Evolutionary conservation across 2,797 vertebrate genomes (phyloP).

Genomic region (Leptatherina wallacei): DNA sequence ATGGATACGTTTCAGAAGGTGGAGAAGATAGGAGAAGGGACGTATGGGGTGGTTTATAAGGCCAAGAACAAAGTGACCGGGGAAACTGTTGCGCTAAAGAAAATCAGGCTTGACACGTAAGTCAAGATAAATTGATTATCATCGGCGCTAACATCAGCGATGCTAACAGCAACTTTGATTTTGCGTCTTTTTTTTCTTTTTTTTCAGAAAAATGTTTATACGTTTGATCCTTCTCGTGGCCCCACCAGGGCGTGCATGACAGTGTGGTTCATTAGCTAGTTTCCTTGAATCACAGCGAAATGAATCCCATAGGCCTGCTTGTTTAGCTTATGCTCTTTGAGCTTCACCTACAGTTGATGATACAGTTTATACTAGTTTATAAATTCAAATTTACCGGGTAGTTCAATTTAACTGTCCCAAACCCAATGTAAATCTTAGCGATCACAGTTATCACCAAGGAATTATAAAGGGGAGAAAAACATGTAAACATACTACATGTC

Average conservation of each 20-base stretch:
- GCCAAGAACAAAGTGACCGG: constrained; percentile 93
- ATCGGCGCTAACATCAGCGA: background rate
- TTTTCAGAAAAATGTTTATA: background rate
- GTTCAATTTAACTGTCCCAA: background rate
- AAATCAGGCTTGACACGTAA: constrained; percentile 96
- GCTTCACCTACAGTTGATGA: too few species aligned
- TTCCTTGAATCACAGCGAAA: background rate
- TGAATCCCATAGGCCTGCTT: background rate
- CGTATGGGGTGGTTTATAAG: constrained; percentile 95
- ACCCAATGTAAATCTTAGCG: background rate
- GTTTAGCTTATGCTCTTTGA: too few species aligned
- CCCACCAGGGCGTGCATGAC: background rate
- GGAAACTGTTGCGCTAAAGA: constrained; percentile 96
- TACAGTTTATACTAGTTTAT: too few species aligned
- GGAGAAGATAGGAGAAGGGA: constrained; percentile 96
- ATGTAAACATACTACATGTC: background rate
- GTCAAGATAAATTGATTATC: constrained; percentile 47
- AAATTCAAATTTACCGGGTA: background rate
- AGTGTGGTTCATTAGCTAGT: background rate
- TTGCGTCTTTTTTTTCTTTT: background rate
- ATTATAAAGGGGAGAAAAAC: background rate
- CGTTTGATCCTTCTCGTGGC: background rate
- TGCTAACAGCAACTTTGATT: background rate
- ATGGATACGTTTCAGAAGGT: constrained; percentile 98
- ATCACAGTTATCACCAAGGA: background rate